phyloP scores from a whole-genome alignment of 2,888 invertebrate species.

The Steinernema carpocapsae region DNA sequence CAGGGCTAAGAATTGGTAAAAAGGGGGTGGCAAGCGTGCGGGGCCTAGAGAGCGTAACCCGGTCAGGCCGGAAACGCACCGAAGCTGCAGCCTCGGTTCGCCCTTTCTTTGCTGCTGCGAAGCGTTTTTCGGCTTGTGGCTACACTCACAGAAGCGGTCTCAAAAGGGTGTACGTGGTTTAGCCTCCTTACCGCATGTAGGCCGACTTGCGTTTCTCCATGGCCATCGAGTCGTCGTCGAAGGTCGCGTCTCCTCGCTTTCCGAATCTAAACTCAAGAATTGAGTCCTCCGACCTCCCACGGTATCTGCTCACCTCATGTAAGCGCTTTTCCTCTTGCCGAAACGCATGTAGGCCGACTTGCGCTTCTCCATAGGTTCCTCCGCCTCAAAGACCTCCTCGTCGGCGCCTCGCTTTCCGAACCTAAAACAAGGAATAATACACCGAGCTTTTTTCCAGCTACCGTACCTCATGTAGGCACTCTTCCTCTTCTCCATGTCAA shows the following conservation, averaged over 20 bases:
- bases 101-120: no score
- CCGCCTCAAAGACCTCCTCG: constrained; percentile 40
- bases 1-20: no score
- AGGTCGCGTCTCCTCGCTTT: background rate
- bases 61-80: no score
- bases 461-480: constrained; percentile 50
- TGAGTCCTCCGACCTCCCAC: background rate
- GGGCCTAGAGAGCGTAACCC: no score
- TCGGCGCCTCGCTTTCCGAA: constrained; percentile 56
- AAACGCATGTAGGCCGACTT: constrained; percentile 58
- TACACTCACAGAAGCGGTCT: no score
- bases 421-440: constrained; percentile 39
- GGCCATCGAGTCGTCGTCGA: background rate
- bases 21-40: no score
- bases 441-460: background rate
- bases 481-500: constrained; percentile 55
- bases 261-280: background rate
- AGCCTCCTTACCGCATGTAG: constrained; percentile 41
- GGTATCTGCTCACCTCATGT: constrained; percentile 47
- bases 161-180: background rate
- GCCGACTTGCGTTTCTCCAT: constrained; percentile 42
- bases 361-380: constrained; percentile 50
- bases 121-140: no score
- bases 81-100: no score
- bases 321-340: constrained; percentile 63